Evolutionary conservation across 2,888 invertebrate species (phyloP).

Genomic region (Bugula neritina): DNA sequence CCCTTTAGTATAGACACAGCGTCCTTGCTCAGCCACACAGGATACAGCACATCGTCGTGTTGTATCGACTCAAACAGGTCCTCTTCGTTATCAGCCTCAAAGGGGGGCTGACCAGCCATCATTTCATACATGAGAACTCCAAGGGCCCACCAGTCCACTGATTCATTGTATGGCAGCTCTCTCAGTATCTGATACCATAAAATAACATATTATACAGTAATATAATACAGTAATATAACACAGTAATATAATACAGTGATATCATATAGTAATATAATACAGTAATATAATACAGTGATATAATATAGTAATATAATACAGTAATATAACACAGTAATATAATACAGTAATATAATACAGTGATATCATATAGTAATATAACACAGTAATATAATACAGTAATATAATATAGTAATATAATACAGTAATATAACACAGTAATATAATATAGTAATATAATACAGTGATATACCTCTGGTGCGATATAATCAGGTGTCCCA

Average conservation of each 20-base stretch:
- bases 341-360: not conserved
- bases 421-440: not conserved
- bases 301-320: constrained; percentile 2
- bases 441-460: not conserved
- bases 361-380: not conserved
- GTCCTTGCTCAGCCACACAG: constrained; percentile 88
- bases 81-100: constrained; percentile 99
- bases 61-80: constrained; percentile 97
- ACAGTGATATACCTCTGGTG: constrained; percentile 73
- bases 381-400: not conserved
- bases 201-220: not conserved
- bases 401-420: not conserved
- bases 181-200: constrained; percentile 66
- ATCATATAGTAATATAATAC: not conserved
- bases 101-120: constrained; percentile 99
- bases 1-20: constrained; percentile 83
- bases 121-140: constrained; percentile 98
- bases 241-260: not conserved
- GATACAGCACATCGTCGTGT: constrained; percentile 94
- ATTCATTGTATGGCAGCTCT: constrained; percentile 70
- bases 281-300: not conserved
- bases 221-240: constrained; percentile 7
- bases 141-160: constrained; percentile 77
- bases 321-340: not conserved
- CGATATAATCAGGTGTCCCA: constrained; percentile 99